These are phyloP conservation scores for Drosophila aldrichi DNA, from an alignment of 2,888 invertebrate species.

Conservation along the genomic window DNA sequence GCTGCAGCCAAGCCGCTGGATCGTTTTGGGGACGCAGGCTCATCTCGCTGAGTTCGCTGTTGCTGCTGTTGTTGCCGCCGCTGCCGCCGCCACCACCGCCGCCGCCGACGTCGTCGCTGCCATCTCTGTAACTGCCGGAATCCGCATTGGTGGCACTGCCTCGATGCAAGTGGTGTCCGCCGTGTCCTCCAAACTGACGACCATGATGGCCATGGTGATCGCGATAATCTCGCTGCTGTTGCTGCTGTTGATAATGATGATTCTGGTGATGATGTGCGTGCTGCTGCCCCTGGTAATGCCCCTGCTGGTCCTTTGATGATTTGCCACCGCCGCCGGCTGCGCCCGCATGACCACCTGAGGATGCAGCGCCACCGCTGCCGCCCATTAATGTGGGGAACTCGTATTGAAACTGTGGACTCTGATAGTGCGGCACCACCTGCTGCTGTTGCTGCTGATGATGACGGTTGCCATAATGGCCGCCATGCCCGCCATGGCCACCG, in stretches of 20 bases:
- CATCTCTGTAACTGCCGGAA: slow-evolving; percentile 84
- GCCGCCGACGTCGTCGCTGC: slow-evolving; percentile 82
- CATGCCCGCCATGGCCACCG: slow-evolving; percentile 47
- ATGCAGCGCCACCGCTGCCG: slow-evolving; percentile 66
- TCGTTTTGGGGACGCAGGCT: slow-evolving; percentile 85
- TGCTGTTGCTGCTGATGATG: slow-evolving; percentile 56
- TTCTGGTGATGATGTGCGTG: slow-evolving; percentile 67
- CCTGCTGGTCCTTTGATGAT: slow-evolving; percentile 47
- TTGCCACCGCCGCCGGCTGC: slow-evolving; percentile 43
- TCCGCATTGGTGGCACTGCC: slow-evolving; percentile 37
- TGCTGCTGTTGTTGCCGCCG: slow-evolving; percentile 61
- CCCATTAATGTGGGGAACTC: slow-evolving; percentile 94
- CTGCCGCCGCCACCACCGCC: slow-evolving; percentile 65
- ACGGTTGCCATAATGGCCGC: slow-evolving; percentile 47
- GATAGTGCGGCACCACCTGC: slow-evolving; percentile 88
- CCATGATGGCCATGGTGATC: slow-evolving; percentile 66
- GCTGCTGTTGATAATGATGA: slow-evolving; percentile 63
- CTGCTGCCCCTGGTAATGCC: slow-evolving; percentile 68
- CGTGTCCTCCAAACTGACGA: slow-evolving; percentile 54
- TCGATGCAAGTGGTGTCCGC: slow-evolving; percentile 61
- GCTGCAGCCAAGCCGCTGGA: slow-evolving; percentile 83
- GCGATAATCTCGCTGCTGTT: slow-evolving; percentile 71
- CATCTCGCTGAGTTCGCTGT: slow-evolving; percentile 75
- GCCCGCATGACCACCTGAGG: slow-evolving; percentile 70
- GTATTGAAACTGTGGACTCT: slow-evolving; percentile 96